Base-by-base conservation (phyloP, 2,888 invertebrate species). In the Drosophila putrida region DNA sequence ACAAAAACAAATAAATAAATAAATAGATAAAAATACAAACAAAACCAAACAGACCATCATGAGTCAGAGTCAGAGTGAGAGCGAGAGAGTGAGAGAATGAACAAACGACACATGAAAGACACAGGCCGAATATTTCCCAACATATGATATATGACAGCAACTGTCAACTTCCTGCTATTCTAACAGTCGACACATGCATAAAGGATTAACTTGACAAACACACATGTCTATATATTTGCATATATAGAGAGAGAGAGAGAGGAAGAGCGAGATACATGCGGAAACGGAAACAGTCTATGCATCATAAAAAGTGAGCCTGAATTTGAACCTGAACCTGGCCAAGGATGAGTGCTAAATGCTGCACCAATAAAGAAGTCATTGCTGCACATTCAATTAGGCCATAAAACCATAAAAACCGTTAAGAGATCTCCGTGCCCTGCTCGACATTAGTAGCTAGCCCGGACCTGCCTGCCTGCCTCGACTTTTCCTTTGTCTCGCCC, bases 311-410 rank as follows among this genome's bases (percentile, higher is more conserved):
- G 60, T 41, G 46, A 39, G 6, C 33, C 44, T 27, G 6, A 43
- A n/a, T n/a, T n/a, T n/a, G n/a, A 49, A 64, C 36, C 50, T 49
- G 59, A 53, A 44, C 62, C 54, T 80, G 82, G 41, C 59, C 78
- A 72, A 79, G 87, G 83, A 82, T 43, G 6, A 43, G 43, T 43
- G 25, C 25, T 27, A 43, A 43, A 11, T 43, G 67, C 70, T 86
- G 82, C 85, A 87, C 83, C 71, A 89, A 86, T 86, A 86, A 86
- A 89, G 88, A 86, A 86, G 88, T 86, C 90, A 89, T 89, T 69
- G 75, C 66, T 35, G 43, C 33, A 44, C 58, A 57, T 51, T 51
- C 65, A 70, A 70, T 55, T 67, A 54, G 60, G 72, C 78, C 86
- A 83, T 86, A 89, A 89, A 89, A 75, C 71, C 83, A 86, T 86